Base-by-base conservation (phyloP, 2,797 vertebrate species). In the Muraenolepis orangiensis region DNA sequence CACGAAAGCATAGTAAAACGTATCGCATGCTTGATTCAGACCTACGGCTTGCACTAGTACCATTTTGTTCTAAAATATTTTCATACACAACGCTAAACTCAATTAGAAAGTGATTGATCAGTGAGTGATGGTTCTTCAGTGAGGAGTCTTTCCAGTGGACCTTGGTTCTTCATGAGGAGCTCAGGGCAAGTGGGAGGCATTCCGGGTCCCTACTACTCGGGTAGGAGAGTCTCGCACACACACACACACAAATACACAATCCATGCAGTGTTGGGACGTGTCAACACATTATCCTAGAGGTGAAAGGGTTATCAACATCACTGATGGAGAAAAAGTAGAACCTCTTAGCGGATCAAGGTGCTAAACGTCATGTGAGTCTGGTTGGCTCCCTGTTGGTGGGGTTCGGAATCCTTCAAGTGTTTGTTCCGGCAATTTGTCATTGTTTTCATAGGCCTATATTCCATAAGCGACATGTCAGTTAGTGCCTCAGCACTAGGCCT, bases 191-290 rank as follows among this genome's bases (percentile, higher is more conserved):
- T 13, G 64, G 51, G n/a, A 57, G 51, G 51, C 51, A 26, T 30
- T 67, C 66, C 29, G 8, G 30, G 28, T 67, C 30, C 66, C 66
- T 67, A 29, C 66, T 29, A 30, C 66, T 31, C 6, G 66, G 29
- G 66, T 31, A 67, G 66, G 6, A 67, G 18, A 11, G 66, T 31
- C 66, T 30, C 23, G 28, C 66, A 31, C 30, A 67, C 28, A 67
- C 26, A 46, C 42, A 46, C 18, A 13, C 42, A 57, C n/a, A 18
- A 29, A 34, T 32, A 69, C 31, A 69, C 68, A 69, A 26, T 36
- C 66, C 66, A 67, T 67, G 66, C 66, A 67, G 66, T 67, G 66
- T 67, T 30, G 66, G 66, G 16, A 28, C 23, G 29, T 66, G 23
- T 66, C 13, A 66, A 66, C 64, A 66, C 64, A 66, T 66, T 66